Evolutionary conservation across 2,113 vertebrate species (phyloP).

Genomic region (Gallinago media): DNA sequence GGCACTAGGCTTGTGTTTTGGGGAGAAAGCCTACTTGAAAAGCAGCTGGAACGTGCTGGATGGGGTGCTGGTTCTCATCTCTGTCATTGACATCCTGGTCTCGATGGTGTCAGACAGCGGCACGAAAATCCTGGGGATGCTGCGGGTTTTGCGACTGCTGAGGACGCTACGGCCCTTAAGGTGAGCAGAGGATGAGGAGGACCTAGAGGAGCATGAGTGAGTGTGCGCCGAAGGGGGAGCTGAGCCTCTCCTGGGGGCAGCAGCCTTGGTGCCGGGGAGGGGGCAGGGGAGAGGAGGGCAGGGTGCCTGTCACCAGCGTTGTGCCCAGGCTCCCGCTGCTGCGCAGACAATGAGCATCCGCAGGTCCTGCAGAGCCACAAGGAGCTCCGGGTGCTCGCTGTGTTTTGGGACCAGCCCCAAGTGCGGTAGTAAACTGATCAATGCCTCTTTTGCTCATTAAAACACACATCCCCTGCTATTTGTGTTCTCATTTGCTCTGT

Average conservation of each 20-base stretch:
- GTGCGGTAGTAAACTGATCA: slow-evolving; percentile 33
- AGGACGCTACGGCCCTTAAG: slow-evolving; percentile 92
- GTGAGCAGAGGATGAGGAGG: slow-evolving; percentile 62
- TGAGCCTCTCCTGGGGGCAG: background rate
- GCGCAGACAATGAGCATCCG: rapidly evolving
- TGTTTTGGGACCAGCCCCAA: background rate
- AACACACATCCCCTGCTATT: slow-evolving; percentile 55
- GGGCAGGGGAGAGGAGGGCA: background rate
- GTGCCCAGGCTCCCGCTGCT: background rate
- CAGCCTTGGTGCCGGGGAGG: background rate
- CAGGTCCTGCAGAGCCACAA: rapidly evolving
- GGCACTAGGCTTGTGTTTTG: slow-evolving; percentile 92
- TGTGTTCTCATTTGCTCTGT: slow-evolving; percentile 48
- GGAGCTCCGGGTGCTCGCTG: background rate
- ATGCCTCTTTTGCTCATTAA: slow-evolving; percentile 52
- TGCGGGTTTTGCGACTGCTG: slow-evolving; percentile 91
- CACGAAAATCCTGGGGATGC: slow-evolving; percentile 96
- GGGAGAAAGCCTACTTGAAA: slow-evolving; percentile 91
- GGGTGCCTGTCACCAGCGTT: rapidly evolving
- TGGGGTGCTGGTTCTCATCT: slow-evolving; percentile 96
- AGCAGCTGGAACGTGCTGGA: slow-evolving; percentile 98
- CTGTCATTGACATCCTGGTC: slow-evolving; percentile 94
- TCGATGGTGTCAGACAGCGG: slow-evolving; percentile 93
- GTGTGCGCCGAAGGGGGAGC: background rate
- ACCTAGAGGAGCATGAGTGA: rapidly evolving